Conservation (phyloP, 92 coral and sea anemone genomes). For the Bergia sp. region DNA sequence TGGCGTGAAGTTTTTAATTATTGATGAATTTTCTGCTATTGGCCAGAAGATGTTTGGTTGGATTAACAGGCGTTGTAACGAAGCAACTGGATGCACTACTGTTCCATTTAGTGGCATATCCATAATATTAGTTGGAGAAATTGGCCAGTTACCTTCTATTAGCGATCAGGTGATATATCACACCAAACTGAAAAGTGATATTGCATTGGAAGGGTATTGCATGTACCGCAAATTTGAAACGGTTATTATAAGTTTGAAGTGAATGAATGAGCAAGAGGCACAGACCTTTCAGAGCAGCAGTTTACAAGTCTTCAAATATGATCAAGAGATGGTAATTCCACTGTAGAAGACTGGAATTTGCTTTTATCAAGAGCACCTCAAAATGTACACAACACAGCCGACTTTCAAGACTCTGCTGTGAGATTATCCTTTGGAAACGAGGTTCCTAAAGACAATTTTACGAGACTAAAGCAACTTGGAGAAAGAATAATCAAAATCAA, state of each 20-base stretch:
- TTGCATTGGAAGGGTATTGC: conserved; percentile 41
- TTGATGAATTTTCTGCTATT: conserved; percentile 60
- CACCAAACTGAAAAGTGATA: conserved; percentile 41
- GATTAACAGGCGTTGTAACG: conserved; percentile 63
- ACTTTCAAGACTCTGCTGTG: conserved; percentile 39
- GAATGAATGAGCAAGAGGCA: conserved; percentile 46
- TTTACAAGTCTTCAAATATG: conserved; percentile 46
- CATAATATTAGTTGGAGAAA: conserved; percentile 53
- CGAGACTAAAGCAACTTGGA: conserved; percentile 45
- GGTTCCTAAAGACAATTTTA: conserved; percentile 58
- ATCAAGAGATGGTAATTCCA: conserved; percentile 69
- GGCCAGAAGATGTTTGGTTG: conserved; percentile 63
- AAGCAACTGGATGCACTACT: conserved; percentile 60
- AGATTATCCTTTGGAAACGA: conserved; percentile 58
- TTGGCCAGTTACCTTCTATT: conserved; percentile 54
- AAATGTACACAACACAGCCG: conserved; percentile 15
- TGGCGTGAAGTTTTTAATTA: conserved; percentile 55
- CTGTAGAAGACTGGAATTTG: conserved; percentile 63
- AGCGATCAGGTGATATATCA: conserved; percentile 48
- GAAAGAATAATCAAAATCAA: conserved; percentile 48
- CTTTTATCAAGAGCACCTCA: conserved; percentile 54
- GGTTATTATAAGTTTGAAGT: conserved; percentile 26
- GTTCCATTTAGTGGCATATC: conserved; percentile 68
- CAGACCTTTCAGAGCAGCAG: not conserved
- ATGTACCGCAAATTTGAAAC: conserved; percentile 19